Conservation (phyloP, 2,113 vertebrate genomes). For the Chionomys nivalis region DNA sequence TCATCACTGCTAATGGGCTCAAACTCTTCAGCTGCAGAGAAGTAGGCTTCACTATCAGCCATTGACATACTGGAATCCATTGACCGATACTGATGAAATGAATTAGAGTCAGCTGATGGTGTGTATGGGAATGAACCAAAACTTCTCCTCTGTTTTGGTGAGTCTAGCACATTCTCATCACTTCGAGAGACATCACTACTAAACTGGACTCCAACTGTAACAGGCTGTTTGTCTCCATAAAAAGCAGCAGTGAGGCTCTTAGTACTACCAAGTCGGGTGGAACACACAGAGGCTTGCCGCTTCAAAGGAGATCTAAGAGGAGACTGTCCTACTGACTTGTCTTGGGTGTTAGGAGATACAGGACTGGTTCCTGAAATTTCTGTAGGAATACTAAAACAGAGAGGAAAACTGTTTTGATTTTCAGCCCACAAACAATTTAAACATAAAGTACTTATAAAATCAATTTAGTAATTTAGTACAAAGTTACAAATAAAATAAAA, state of each 20-base stretch:
- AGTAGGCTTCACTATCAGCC: conserved; percentile 98
- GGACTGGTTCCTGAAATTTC: conserved; percentile 89
- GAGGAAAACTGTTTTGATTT: background rate
- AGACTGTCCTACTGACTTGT: conserved; percentile 90
- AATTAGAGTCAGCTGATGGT: conserved; percentile 96
- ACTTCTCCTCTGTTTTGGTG: conserved; percentile 95
- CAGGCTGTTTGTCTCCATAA: conserved; percentile 93
- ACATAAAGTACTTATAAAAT: background rate
- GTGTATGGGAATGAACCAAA: conserved; percentile 98
- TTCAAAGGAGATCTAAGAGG: conserved; percentile 95
- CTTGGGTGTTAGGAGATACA: conserved; percentile 91
- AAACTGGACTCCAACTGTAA: conserved; percentile 93
- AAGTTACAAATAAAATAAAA: conserved; percentile 49
- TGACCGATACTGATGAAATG: conserved; percentile 97
- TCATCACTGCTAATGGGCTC: conserved; percentile 98
- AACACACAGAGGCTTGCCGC: conserved; percentile 94
- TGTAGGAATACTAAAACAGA: conserved; percentile 83
- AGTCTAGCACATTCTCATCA: conserved; percentile 96
- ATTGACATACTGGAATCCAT: conserved; percentile 98
- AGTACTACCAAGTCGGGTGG: conserved; percentile 94
- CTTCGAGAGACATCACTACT: conserved; percentile 97
- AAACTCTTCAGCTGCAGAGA: conserved; percentile 97
- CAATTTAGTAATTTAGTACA: background rate
- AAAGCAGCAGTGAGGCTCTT: conserved; percentile 96
- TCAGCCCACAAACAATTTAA: background rate